Evolutionary conservation across 92 coral and sea anemone genomes (phyloP).

Genomic region (Parazoanthus swiftii): DNA sequence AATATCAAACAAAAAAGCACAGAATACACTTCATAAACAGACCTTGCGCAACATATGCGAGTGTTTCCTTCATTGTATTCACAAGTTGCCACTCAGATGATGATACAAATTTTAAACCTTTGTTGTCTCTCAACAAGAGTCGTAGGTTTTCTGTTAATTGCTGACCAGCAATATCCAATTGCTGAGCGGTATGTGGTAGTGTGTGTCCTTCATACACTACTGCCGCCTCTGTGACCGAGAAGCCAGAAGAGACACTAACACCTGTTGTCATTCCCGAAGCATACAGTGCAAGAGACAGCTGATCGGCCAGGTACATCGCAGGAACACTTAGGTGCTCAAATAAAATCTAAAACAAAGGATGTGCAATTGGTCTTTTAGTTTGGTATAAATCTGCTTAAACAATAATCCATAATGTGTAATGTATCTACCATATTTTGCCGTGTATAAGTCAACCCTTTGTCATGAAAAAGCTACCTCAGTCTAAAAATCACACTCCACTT

Average conservation of each 20-base stretch:
- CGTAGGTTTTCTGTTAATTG: conserved; percentile 88
- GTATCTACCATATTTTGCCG: too few relatives aligned
- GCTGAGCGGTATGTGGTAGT: conserved; percentile 74
- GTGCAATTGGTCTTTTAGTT: background rate
- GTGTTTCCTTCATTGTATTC: conserved; percentile 81
- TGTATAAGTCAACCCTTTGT: too few relatives aligned
- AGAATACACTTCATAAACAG: background rate
- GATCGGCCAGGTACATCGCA: conserved; percentile 90
- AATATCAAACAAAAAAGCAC: background rate
- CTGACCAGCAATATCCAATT: conserved; percentile 89
- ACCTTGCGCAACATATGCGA: conserved; percentile 93
- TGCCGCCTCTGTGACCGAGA: conserved; percentile 90
- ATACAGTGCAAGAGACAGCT: conserved; percentile 77
- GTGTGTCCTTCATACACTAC: conserved; percentile 93
- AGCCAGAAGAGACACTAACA: conserved; percentile 89
- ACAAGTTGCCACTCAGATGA: conserved; percentile 99
- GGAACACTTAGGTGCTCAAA: conserved; percentile 94
- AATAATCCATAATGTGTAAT: too few relatives aligned
- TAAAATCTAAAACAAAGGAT: conserved; percentile 67
- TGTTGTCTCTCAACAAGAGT: conserved; percentile 72
- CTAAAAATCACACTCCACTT: too few relatives aligned
- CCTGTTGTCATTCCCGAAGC: conserved; percentile 93
- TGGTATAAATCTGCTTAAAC: background rate
- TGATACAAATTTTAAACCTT: conserved; percentile 82
- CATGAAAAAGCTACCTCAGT: too few relatives aligned